Evolutionary conservation across 2,113 vertebrate genomes (phyloP), one percentile per base, ranked within the genome.

Genomic region (Uria aalge): DNA sequence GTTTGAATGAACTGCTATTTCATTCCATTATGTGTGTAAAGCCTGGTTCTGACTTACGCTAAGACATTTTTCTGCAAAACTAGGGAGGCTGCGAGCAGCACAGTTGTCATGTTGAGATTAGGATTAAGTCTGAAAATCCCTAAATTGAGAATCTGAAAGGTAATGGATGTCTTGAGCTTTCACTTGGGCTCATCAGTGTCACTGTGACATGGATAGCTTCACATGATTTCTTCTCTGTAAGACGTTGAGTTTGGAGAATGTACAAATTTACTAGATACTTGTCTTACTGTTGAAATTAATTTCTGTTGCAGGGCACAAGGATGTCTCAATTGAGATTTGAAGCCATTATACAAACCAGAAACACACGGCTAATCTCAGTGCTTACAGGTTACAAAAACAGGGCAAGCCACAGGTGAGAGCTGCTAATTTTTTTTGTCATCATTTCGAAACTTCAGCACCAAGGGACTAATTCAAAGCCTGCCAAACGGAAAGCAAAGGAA

Each of bases 31-130:
- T 4, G 6, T 9, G 1, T 40, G 21, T 12, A 40, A 34, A 41
- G 0, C 8, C 36, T 56, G 29, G 2, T 34, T 64, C 60, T 79
- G 27, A 67, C 5, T 40, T 15, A 7, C 0, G 6, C 0, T 5
- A 7, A 67, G 22, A 57, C 3, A 3, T 7, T 8, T 69, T 85
- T 45, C 32, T 43, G 20, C 26, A 52, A 38, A 57, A 47, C 59
- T 48, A 71, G 8, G 21, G 10, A 74, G 30, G 0, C 1, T 26
- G 5, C 0, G 3, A 63, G 26, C 20, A 48, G 11, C 21, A 60
- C 15, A 29, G 14, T 60, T 63, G 20, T 12, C 36, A 32, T 0
- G 1, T 27, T 30, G 32, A 40, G 32, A 8, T 24, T 4, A 60
- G 7, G 30, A 77, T 52, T 60, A 53, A 80, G 3, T 29, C 27